A percentile compares a stretch with the other conserved stretches of the same genome.
phyloP scores from a whole-genome alignment of 2,797 vertebrate species.

The Pitangus sulphuratus region DNA sequence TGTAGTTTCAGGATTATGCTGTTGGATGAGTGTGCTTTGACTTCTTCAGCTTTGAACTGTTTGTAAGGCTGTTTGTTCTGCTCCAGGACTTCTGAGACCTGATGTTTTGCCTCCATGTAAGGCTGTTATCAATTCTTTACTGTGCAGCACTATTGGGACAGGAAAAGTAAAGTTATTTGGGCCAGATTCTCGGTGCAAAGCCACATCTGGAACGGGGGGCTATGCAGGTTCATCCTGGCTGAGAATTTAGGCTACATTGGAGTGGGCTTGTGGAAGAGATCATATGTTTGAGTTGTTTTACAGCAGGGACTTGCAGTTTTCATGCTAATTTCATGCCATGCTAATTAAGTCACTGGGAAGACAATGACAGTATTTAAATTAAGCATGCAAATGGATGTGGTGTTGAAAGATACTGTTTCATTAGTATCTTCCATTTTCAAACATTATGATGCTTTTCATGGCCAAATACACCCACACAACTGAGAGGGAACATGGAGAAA shows the following conservation, averaged over 20 bases:
- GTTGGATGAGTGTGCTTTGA: background rate
- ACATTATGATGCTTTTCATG: background rate
- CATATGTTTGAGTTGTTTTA: conserved; percentile 7
- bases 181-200: background rate
- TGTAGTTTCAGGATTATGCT: background rate
- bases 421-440: conserved; percentile 52
- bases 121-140: conserved; percentile 19
- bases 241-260: background rate
- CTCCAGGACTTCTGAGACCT: background rate
- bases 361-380: conserved; percentile 61
- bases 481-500: background rate
- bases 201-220: background rate
- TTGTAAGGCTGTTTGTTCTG: background rate
- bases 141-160: background rate
- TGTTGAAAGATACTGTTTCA: conserved; percentile 55
- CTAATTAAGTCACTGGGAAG: conserved; percentile 52
- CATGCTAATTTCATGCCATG: conserved; percentile 22
- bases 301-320: conserved; percentile 57
- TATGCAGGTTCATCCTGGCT: background rate
- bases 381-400: conserved; percentile 48
- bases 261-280: background rate
- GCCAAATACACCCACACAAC: background rate
- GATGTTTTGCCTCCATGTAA: background rate
- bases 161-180: background rate
- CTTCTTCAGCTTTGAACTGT: background rate